These are phyloP conservation scores for Chelonus insularis DNA, from an alignment of 1,140 invertebrate genomes.

Conservation along the genomic window DNA sequence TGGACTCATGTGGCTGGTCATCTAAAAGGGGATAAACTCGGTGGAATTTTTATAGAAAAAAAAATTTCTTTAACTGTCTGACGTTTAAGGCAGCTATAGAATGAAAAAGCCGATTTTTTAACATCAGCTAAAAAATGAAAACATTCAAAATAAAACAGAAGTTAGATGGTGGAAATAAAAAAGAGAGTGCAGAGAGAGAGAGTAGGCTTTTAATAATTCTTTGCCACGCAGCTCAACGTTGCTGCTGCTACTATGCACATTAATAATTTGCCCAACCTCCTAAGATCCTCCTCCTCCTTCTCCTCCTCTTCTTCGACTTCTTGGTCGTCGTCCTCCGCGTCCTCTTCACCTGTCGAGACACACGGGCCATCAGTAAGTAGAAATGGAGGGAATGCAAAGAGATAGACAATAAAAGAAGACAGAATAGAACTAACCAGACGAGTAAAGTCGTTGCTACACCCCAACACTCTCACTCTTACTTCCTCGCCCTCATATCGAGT, in stretches of 20 bases:
- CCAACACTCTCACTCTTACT: constrained; percentile 1
- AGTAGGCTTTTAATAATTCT: no score
- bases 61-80: neutral
- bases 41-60: constrained; percentile 28
- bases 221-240: neutral
- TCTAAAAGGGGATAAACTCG: constrained; percentile 31
- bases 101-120: no score
- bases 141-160: no score
- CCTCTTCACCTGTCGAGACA: neutral
- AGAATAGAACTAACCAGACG: neutral
- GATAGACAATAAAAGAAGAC: neutral
- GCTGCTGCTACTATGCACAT: neutral
- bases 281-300: neutral
- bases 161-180: no score
- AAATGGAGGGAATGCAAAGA: neutral
- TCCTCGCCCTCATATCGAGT: neutral
- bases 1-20: constrained; percentile 6
- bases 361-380: neutral
- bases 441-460: neutral
- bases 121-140: no score
- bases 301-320: no score
- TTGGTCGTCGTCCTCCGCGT: neutral
- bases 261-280: neutral
- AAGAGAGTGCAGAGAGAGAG: no score
- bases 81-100: no score